Conservation (phyloP, 2,888 invertebrate species). For the Chloromyia formosa region DNA sequence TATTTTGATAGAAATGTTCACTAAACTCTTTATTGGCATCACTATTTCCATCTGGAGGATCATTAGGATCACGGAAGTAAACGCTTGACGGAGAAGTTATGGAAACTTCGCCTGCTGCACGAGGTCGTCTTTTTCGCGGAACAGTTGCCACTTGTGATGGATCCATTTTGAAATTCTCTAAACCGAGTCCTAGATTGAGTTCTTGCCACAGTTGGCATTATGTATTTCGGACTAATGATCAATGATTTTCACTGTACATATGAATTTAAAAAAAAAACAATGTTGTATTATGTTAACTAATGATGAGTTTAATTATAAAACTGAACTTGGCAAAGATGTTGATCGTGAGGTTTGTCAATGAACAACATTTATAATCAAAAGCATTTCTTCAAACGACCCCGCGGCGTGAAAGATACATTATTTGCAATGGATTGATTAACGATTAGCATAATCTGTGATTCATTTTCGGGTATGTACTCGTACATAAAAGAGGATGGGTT, state of each 20-base stretch:
- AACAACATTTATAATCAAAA: no score
- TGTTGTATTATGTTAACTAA: no score
- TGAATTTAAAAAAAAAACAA: no score
- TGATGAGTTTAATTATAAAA: background rate
- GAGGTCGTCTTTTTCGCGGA: conserved; percentile 62
- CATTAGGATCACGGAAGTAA: conserved; percentile 54
- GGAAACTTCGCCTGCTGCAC: conserved; percentile 61
- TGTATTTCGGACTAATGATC: background rate
- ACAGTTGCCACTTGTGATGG: conserved; percentile 54
- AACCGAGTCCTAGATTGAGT: background rate
- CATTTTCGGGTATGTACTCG: background rate
- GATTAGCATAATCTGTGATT: conserved; percentile 8
- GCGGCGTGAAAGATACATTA: no score
- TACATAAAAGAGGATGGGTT: no score
- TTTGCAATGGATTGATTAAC: conserved; percentile 9
- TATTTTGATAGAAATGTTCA: conserved; percentile 61
- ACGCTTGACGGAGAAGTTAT: conserved; percentile 60
- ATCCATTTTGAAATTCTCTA: conserved; percentile 22
- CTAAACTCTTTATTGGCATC: conserved; percentile 51
- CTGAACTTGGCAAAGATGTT: background rate
- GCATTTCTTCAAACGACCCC: no score
- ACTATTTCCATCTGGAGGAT: background rate
- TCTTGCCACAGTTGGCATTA: background rate
- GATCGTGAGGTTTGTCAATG: no score
- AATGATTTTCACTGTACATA: no score